These are phyloP conservation scores for Cremastinae sp. DNA, from an alignment of 2,888 invertebrate genomes.

Conservation along the genomic window DNA sequence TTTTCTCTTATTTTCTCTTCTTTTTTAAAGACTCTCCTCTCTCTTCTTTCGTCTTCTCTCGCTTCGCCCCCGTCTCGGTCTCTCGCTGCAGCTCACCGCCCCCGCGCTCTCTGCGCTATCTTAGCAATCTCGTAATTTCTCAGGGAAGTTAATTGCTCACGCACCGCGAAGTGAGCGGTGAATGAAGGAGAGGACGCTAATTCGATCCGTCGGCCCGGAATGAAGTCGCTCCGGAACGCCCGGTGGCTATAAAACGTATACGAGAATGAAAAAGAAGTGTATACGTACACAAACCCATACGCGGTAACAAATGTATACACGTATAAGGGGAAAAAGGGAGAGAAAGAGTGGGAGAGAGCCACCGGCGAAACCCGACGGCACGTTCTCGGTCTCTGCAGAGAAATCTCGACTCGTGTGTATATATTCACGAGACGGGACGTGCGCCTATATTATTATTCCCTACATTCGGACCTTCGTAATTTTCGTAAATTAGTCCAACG, in stretches of 20 bases:
- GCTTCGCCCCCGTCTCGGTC: constrained; percentile 1
- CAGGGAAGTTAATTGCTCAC: constrained; percentile 74
- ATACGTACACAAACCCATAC: constrained; percentile 4
- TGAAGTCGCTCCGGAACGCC: constrained; percentile 61
- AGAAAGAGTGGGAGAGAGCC: constrained; percentile 26
- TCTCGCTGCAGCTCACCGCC: constrained; percentile 48
- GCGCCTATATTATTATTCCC: constrained; percentile 46
- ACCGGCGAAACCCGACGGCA: constrained; percentile 39
- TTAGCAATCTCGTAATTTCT: constrained; percentile 70
- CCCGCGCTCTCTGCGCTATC: constrained; percentile 52
- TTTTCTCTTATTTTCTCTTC: not conserved
- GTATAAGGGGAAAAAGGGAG: constrained; percentile 10
- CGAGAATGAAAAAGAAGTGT: constrained; percentile 25
- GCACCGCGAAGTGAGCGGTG: constrained; percentile 68
- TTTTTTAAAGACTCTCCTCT: not conserved
- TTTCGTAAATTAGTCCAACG: constrained; percentile 44
- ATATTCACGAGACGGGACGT: constrained; percentile 21
- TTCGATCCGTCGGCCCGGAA: constrained; percentile 63
- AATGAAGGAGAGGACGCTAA: constrained; percentile 64
- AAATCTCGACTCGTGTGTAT: constrained; percentile 40
- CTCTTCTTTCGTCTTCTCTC: constrained; percentile 9
- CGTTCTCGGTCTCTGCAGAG: constrained; percentile 46
- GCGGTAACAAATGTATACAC: not conserved
- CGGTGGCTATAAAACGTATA: constrained; percentile 53
- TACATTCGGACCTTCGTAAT: constrained; percentile 54